phyloP scores from a whole-genome alignment of 1,140 invertebrate genomes.

The Chironomus tepperi region DNA sequence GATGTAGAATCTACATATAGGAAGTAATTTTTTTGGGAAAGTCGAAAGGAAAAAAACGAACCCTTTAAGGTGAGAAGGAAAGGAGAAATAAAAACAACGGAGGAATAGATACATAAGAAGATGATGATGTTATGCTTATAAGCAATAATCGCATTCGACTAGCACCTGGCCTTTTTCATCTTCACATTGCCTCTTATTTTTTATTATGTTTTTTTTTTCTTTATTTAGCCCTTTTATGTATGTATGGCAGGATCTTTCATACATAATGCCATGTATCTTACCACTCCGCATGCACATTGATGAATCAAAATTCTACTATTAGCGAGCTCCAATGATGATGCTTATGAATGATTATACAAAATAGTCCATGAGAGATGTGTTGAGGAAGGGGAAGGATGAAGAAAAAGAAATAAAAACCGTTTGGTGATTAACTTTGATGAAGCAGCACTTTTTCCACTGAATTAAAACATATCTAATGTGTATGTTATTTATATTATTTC shows the following conservation, averaged over 20 bases:
- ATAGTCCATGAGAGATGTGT: too few species aligned
- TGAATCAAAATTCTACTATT: neutral
- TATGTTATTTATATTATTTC: neutral
- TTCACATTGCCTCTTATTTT: constrained; percentile 5
- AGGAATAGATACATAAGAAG: constrained; percentile 10
- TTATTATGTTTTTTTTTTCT: neutral
- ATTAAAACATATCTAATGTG: neutral
- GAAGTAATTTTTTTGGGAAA: neutral
- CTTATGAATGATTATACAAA: too few species aligned
- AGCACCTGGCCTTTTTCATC: constrained; percentile 20
- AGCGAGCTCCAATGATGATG: constrained; percentile 1
- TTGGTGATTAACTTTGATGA: constrained; percentile 19
- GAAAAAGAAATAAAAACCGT: neutral
- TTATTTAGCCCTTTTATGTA: neutral
- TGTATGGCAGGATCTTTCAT: neutral
- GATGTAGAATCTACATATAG: constrained; percentile 7
- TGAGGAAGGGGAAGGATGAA: neutral
- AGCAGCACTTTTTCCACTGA: neutral
- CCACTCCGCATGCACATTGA: neutral
- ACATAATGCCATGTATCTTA: neutral
- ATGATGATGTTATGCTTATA: constrained; percentile 15
- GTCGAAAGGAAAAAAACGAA: neutral
- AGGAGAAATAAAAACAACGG: neutral
- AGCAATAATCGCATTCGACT: constrained; percentile 21
- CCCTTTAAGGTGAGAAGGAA: constrained; percentile 12